Conservation (phyloP, 2,113 vertebrate genomes). For the Meleagris gallopavo region DNA sequence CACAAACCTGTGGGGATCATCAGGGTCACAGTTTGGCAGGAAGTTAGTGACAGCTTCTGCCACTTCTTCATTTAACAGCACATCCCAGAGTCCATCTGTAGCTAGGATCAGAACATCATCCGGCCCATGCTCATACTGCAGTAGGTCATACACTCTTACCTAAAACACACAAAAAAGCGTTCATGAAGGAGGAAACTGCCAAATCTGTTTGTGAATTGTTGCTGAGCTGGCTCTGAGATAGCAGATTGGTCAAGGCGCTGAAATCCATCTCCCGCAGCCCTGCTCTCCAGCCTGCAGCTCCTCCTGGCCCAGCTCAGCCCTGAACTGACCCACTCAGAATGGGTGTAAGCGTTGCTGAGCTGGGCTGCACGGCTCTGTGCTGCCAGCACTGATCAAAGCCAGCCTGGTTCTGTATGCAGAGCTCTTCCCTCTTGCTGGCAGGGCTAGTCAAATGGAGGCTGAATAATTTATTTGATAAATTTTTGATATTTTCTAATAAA, state of each 20-base stretch:
- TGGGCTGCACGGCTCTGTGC: not conserved
- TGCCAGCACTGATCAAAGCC: not conserved
- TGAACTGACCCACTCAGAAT: accelerated
- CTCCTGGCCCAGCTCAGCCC: accelerated
- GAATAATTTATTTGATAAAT: conserved; percentile 67
- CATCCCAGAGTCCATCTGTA: conserved; percentile 98
- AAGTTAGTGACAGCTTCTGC: conserved; percentile 90
- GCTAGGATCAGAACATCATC: conserved; percentile 94
- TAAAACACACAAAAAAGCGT: conserved; percentile 59
- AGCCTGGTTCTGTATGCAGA: not conserved
- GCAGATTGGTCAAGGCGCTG: not conserved
- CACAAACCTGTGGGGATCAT: conserved; percentile 93
- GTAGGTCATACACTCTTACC: conserved; percentile 91
- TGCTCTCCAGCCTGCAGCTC: not conserved
- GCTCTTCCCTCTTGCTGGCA: not conserved
- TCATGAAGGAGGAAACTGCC: not conserved
- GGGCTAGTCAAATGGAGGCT: conserved; percentile 7
- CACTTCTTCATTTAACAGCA: conserved; percentile 95
- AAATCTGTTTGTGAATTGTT: not conserved
- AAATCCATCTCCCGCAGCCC: not conserved
- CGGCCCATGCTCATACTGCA: conserved; percentile 86
- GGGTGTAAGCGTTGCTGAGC: accelerated
- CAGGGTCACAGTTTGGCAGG: conserved; percentile 95
- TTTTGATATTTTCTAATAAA: conserved; percentile 65
- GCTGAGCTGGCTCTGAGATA: not conserved